phyloP scores from a whole-genome alignment of 2,888 invertebrate genomes.

The Odiellus spinosus region DNA sequence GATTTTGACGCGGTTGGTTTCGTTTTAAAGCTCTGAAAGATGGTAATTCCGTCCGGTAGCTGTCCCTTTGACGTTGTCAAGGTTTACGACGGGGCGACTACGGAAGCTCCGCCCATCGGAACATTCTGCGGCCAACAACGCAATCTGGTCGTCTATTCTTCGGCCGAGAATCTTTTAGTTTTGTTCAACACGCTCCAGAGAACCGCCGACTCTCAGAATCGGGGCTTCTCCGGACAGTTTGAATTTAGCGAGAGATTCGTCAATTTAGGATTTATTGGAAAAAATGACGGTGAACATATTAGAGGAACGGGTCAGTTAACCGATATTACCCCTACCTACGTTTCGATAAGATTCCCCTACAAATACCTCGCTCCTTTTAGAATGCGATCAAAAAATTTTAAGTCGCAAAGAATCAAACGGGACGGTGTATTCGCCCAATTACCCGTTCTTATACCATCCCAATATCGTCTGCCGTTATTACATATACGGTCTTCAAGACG shows the following conservation, averaged over 20 bases:
- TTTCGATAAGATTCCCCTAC: too few species aligned
- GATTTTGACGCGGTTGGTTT: too few species aligned
- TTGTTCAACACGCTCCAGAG: slow-evolving; percentile 79
- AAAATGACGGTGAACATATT: slow-evolving; percentile 85
- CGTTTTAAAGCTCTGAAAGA: background rate
- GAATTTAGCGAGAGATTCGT: slow-evolving; percentile 98
- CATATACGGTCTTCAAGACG: slow-evolving; percentile 95
- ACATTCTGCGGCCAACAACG: slow-evolving; percentile 95
- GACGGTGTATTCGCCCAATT: slow-evolving; percentile 87
- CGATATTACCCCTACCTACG: too few species aligned
- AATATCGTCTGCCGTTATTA: slow-evolving; percentile 95
- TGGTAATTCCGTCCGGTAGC: slow-evolving; percentile 37
- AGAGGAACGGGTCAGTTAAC: slow-evolving; percentile 51
- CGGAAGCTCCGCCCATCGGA: slow-evolving; percentile 75
- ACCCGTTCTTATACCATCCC: slow-evolving; percentile 84
- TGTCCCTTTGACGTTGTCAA: slow-evolving; percentile 98
- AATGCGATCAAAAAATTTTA: slow-evolving; percentile 95
- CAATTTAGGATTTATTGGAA: slow-evolving; percentile 86
- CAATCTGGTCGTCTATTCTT: slow-evolving; percentile 87
- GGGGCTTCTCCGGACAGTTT: slow-evolving; percentile 96
- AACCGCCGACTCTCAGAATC: slow-evolving; percentile 85
- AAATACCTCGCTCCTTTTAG: slow-evolving; percentile 30
- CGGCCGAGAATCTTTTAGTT: slow-evolving; percentile 73
- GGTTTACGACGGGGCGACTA: slow-evolving; percentile 85
- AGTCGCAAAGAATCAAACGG: slow-evolving; percentile 85